phyloP scores from a whole-genome alignment of 2,797 vertebrate genomes.

The Carcharodon carcharias region DNA sequence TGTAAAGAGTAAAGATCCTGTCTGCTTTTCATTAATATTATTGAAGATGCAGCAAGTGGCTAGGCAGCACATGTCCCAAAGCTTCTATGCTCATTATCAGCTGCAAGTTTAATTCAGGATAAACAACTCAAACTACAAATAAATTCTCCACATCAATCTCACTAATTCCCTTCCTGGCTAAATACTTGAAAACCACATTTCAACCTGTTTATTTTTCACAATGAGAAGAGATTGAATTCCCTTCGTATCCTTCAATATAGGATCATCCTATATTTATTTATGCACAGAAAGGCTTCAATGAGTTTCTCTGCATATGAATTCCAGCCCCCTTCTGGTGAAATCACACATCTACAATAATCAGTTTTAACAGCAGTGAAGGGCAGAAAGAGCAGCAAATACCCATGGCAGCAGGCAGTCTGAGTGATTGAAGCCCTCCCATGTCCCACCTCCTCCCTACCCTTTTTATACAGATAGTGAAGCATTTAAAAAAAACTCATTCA shows the following conservation, averaged over 20 bases:
- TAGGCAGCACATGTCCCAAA: no score
- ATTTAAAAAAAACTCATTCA: background rate
- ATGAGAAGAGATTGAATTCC: background rate
- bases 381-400: background rate
- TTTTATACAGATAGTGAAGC: background rate
- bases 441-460: background rate
- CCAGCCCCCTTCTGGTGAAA: background rate
- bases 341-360: background rate
- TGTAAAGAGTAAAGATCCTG: background rate
- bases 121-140: background rate
- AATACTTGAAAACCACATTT: background rate
- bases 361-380: background rate
- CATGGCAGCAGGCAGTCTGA: background rate
- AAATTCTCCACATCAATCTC: background rate
- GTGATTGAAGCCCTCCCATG: background rate
- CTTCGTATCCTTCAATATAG: background rate
- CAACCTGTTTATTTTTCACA: background rate
- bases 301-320: background rate
- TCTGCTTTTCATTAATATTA: background rate
- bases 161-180: background rate
- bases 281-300: background rate
- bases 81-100: no score
- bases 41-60: no score
- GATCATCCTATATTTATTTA: background rate
- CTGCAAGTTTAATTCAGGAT: no score